phyloP scores from a whole-genome alignment of 2,888 invertebrate species.

The Noctua pronuba region DNA sequence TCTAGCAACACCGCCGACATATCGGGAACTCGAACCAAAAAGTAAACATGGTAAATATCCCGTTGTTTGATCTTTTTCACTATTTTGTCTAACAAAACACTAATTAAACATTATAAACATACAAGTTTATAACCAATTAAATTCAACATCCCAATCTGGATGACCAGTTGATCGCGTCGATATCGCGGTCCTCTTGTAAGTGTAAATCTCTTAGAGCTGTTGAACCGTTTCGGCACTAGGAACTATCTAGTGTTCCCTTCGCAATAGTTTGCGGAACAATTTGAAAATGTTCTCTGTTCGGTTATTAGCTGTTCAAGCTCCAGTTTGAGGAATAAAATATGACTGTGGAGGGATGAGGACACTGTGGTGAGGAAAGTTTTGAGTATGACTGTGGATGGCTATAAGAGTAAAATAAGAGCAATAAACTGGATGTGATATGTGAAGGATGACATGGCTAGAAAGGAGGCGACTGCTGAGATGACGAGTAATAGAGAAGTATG shows the following conservation, averaged over 20 bases:
- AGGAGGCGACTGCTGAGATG: not conserved
- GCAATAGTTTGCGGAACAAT: constrained; percentile 79
- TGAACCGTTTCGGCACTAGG: constrained; percentile 7
- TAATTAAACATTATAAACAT: not conserved
- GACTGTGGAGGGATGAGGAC: not conserved
- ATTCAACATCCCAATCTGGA: not conserved
- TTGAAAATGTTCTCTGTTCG: constrained; percentile 67
- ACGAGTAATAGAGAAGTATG: not conserved
- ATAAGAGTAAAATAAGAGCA: not conserved
- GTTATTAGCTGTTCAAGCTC: constrained; percentile 5
- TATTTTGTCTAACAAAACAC: not conserved
- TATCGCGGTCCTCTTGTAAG: not conserved
- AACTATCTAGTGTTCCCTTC: constrained; percentile 61
- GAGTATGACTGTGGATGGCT: not conserved
- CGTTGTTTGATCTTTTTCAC: not conserved
- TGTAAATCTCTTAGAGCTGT: constrained; percentile 34
- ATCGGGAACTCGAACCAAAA: too few relatives aligned
- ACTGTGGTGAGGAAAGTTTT: not conserved
- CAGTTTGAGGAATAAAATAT: constrained; percentile 36
- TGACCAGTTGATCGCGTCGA: not conserved
- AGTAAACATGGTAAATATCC: too few relatives aligned
- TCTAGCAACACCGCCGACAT: too few relatives aligned
- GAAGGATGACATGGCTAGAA: not conserved
- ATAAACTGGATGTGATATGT: not conserved
- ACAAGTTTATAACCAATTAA: not conserved